Evolutionary conservation across 2,113 vertebrate species (phyloP), one percentile per base, ranked within the genome.

Genomic region (Dinomys branickii): DNA sequence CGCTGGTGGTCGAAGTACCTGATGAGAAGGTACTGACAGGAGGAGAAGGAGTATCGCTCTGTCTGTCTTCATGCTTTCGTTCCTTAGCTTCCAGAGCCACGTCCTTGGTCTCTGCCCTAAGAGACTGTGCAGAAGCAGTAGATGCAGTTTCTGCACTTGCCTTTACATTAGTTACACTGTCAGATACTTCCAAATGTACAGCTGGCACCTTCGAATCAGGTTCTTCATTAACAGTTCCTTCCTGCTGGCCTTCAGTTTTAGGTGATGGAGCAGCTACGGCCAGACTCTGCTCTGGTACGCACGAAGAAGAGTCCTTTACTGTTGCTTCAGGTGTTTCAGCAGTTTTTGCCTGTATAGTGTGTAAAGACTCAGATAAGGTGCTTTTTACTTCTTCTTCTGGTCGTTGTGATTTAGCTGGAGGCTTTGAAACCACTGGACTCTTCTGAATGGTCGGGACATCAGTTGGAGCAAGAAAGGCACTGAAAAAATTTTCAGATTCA

Each of bases 1-100:
- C 99, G 94, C 99, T 99, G 17, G 99, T 99, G 58, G 99, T 99
- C 47, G 99, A 99, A 17, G 99, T 99, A 94, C 99, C 99, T 0
- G 99, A 99, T 17, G 99, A 99, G 97, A 99, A 99, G 88, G 99
- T 99, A 91, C 99, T 99, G 75, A 99, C 98, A 6, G 99, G 99
- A 96, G 99, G 99, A 10, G 99, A 99, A 0, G 99, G 99, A 0
- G 99, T 99, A 86, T 99, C 99, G 97, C 98, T 99, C 97, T 99
- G 99, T 94, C 99, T 98, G 98, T 99, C 99, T 97, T 99, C 99
- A 2, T 96, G 96, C 97, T 99, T 99, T 78, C 98, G 98, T 86
- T 99, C 99, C 98, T 99, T 99, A 1, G 98, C 97, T 82, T 99
- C 99, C 81, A 98, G 90, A 8, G 97, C 83, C 35, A 88, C 47